These are phyloP conservation scores for Argyra leucocephala DNA, from an alignment of 2,888 invertebrate species.

Conservation along the genomic window DNA sequence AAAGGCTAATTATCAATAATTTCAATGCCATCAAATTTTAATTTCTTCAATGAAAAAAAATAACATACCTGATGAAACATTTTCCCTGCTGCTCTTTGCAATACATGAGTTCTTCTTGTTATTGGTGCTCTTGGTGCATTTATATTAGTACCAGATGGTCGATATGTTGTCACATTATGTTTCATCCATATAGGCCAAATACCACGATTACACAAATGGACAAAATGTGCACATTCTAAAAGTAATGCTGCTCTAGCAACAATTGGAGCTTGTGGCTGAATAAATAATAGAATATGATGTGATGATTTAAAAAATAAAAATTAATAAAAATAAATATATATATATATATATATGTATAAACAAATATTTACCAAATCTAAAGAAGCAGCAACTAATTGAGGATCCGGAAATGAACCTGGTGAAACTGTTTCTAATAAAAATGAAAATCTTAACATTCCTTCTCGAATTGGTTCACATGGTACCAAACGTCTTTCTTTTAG, in stretches of 20 bases:
- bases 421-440: slow-evolving; percentile 91
- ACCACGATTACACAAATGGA: slow-evolving; percentile 94
- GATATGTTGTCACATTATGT: slow-evolving; percentile 65
- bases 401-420: slow-evolving; percentile 93
- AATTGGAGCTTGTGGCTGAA: slow-evolving; percentile 84
- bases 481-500: slow-evolving; percentile 80
- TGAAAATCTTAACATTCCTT: slow-evolving; percentile 82
- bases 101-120: slow-evolving; percentile 54
- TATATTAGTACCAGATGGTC: slow-evolving; percentile 54
- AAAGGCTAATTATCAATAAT: no score
- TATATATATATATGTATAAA: no score
- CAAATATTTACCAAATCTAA: slow-evolving; percentile 72
- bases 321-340: neutral
- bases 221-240: slow-evolving; percentile 91
- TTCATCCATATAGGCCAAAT: slow-evolving; percentile 99
- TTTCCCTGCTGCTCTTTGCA: slow-evolving; percentile 87
- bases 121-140: slow-evolving; percentile 48
- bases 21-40: no score
- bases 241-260: slow-evolving; percentile 84
- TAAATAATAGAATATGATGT: no score
- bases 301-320: slow-evolving; percentile 15
- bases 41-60: neutral
- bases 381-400: slow-evolving; percentile 86
- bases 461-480: slow-evolving; percentile 63
- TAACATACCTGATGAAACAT: slow-evolving; percentile 71